A percentile compares a stretch with the other conserved stretches of the same genome.
Conservation (phyloP, 2,113 vertebrate species). For the Antigone vipio region DNA sequence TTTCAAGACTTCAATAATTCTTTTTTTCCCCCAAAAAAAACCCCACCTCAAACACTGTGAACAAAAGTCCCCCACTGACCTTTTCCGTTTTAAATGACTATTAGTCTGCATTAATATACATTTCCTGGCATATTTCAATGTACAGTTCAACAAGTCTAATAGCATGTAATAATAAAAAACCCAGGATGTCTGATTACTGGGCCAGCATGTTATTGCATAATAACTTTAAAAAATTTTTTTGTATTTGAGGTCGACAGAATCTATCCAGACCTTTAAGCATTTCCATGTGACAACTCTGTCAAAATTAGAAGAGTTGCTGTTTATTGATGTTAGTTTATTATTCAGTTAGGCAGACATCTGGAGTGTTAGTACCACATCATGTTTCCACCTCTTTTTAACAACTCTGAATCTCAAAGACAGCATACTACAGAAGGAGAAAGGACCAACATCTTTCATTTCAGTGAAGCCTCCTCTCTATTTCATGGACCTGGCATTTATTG, state of each 20-base stretch:
- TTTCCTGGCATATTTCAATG: not conserved
- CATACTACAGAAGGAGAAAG: not conserved
- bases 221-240: not conserved
- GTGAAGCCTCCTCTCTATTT: not conserved
- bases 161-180: not conserved
- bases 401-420: not conserved
- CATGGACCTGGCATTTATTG: not conserved
- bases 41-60: rapidly evolving
- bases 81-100: not conserved
- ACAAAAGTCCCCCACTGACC: rapidly evolving
- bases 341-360: not conserved
- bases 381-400: not conserved
- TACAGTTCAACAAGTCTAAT: not conserved
- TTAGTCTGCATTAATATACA: not conserved
- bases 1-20: not conserved
- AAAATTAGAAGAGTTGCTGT: not conserved
- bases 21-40: not conserved
- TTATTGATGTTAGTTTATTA: not conserved
- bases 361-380: not conserved
- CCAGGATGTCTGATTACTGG: not conserved
- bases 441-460: not conserved
- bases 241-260: not conserved
- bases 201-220: not conserved
- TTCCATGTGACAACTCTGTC: not conserved
- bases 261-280: not conserved